These are phyloP conservation scores for Entomyzon cyanotis DNA, from an alignment of 2,113 vertebrate species.

Conservation along the genomic window DNA sequence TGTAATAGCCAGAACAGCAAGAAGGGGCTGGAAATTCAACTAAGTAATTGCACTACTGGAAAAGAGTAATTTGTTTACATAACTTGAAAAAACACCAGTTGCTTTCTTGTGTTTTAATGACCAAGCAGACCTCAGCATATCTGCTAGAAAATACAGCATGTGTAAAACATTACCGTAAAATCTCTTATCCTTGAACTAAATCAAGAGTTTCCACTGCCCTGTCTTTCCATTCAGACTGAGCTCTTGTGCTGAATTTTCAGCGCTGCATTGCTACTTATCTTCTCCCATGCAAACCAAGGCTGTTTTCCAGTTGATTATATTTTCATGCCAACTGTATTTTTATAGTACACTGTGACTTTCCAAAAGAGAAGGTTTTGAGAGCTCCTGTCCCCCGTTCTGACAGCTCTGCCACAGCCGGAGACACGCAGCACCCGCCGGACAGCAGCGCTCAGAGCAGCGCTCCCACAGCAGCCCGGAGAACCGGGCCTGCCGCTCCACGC, in stretches of 20 bases:
- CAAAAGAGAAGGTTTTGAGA: not conserved
- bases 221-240: not conserved
- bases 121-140: not conserved
- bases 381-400: fast-evolving
- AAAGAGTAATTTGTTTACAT: not conserved
- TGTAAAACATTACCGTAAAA: not conserved
- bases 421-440: fast-evolving
- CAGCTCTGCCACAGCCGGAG: fast-evolving
- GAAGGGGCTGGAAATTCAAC: not conserved
- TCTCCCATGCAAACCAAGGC: fast-evolving
- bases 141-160: fast-evolving
- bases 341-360: fast-evolving
- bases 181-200: not conserved
- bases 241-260: not conserved
- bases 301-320: fast-evolving
- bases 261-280: not conserved
- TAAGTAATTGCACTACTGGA: not conserved
- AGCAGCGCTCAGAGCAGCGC: fast-evolving
- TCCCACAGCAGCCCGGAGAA: fast-evolving
- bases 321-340: fast-evolving
- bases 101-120: not conserved
- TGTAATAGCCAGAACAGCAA: not conserved
- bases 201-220: not conserved
- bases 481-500: fast-evolving
- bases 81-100: not conserved